These are phyloP conservation scores for Biston betularia DNA, from an alignment of 2,888 invertebrate species.

Conservation along the genomic window DNA sequence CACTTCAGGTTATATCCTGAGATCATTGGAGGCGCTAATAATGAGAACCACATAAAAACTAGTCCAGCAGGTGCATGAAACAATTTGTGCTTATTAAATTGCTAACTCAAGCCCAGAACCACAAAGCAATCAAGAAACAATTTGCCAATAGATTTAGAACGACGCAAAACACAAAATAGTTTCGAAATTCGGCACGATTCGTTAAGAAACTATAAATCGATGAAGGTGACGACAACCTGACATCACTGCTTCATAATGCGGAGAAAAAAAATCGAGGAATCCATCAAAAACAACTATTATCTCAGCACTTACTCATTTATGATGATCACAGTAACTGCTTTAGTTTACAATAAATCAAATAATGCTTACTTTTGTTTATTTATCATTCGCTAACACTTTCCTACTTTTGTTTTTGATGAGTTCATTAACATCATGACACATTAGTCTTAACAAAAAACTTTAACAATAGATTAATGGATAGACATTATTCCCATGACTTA, in stretches of 20 bases:
- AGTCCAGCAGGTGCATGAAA: conserved; percentile 54
- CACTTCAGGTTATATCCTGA: conserved; percentile 56
- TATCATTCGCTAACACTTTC: conserved; percentile 5
- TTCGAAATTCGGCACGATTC: conserved; percentile 39
- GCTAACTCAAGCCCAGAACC: conserved; percentile 37
- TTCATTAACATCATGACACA: conserved; percentile 13
- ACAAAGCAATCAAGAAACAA: conserved; percentile 41
- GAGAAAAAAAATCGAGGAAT: conserved; percentile 50
- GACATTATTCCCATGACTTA: conserved; percentile 13
- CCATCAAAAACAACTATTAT: conserved; percentile 57
- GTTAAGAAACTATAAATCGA: conserved; percentile 36
- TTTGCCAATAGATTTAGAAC: conserved; percentile 38
- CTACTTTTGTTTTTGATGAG: conserved; percentile 13
- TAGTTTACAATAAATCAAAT: conserved; percentile 18
- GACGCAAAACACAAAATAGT: conserved; percentile 40
- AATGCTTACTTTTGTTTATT: conserved; percentile 8
- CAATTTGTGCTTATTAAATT: conserved; percentile 45
- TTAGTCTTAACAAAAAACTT: conserved; percentile 12
- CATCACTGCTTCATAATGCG: conserved; percentile 53
- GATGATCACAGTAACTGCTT: conserved; percentile 48
- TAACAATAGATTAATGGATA: conserved; percentile 20
- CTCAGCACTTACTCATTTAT: conserved; percentile 59
- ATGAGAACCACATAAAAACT: conserved; percentile 63
- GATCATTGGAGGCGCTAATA: conserved; percentile 60
- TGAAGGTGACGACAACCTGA: conserved; percentile 56